Conservation (phyloP, 2,888 invertebrate genomes). For the Drosophila helvetica region DNA sequence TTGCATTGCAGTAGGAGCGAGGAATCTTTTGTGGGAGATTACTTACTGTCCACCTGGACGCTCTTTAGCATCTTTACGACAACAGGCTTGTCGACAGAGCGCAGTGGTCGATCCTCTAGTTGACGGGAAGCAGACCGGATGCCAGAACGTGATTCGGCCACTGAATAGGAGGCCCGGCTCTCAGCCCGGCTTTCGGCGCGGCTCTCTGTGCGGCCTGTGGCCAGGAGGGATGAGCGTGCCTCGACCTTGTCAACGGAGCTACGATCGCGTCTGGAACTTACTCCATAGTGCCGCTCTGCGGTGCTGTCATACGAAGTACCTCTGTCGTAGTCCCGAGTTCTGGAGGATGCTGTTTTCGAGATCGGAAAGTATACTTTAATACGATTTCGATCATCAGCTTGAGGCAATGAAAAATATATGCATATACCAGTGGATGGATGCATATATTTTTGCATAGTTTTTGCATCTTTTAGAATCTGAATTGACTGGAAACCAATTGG, state of each 20-base stretch:
- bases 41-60: constrained; percentile 92
- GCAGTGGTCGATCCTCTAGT: constrained; percentile 61
- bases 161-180: constrained; percentile 64
- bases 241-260: constrained; percentile 65
- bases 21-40: constrained; percentile 10
- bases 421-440: no score
- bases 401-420: constrained; percentile 1
- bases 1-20: no score
- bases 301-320: constrained; percentile 80
- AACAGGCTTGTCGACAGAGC: constrained; percentile 87
- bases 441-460: background rate
- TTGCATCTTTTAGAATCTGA: background rate
- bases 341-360: constrained; percentile 57
- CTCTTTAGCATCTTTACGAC: constrained; percentile 91
- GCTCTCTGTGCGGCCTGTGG: constrained; percentile 65
- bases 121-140: constrained; percentile 54
- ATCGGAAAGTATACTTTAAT: background rate
- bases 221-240: constrained; percentile 57
- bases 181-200: constrained; percentile 71
- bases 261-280: constrained; percentile 63
- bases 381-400: background rate
- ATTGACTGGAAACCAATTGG: constrained; percentile 2
- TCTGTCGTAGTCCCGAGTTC: constrained; percentile 73
- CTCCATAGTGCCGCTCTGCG: constrained; percentile 61
- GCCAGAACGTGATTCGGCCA: constrained; percentile 51